Evolutionary conservation across 2,888 invertebrate genomes (phyloP).

Genomic region (Pristionchus maxplancki): DNA sequence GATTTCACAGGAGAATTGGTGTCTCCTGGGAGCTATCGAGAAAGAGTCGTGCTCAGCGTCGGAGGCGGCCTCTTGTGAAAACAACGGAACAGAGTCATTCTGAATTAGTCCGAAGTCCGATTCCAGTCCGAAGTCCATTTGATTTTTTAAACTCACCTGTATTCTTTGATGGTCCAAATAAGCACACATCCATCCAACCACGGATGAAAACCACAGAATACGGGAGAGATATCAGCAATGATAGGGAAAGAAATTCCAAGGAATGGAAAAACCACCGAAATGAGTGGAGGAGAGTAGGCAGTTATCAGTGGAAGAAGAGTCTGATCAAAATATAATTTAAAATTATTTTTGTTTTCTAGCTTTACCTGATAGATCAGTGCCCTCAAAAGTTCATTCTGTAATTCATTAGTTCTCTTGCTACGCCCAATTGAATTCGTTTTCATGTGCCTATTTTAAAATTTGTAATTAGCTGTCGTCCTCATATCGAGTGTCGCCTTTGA

Average conservation of each 20-base stretch:
- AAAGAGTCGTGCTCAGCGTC: no score
- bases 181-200: conserved; percentile 49
- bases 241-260: conserved; percentile 22
- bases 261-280: conserved; percentile 29
- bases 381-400: conserved; percentile 1
- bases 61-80: not conserved
- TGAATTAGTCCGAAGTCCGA: not conserved
- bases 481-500: no score
- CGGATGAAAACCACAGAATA: conserved; percentile 35
- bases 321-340: not conserved
- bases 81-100: not conserved
- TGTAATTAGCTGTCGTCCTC: not conserved
- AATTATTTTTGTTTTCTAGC: not conserved
- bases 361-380: conserved; percentile 28
- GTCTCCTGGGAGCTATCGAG: no score
- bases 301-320: conserved; percentile 40
- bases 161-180: conserved; percentile 48
- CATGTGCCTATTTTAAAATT: not conserved
- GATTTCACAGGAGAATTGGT: no score
- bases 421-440: not conserved
- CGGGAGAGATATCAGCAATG: conserved; percentile 38
- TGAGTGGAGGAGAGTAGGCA: conserved; percentile 32
- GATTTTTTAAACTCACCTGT: not conserved
- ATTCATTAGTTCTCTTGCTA: not conserved
- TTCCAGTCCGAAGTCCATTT: not conserved